These are phyloP conservation scores for Metalampra italica DNA, from an alignment of 2,888 invertebrate genomes.

Conservation along the genomic window DNA sequence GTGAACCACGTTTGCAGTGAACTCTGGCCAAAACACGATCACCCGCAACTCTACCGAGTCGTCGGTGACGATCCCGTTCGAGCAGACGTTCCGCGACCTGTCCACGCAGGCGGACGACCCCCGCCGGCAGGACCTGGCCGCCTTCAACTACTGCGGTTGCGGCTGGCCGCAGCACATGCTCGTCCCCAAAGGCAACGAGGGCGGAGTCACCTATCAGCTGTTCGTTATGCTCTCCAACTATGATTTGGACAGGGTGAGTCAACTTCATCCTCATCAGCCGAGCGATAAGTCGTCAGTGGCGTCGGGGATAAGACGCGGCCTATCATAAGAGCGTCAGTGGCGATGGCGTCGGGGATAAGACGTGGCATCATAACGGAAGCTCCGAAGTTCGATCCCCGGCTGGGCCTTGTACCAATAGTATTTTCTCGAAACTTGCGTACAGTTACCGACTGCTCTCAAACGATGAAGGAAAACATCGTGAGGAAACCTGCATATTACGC, in stretches of 20 bases:
- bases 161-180: constrained; percentile 81
- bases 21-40: constrained; percentile 76
- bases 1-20: constrained; percentile 56
- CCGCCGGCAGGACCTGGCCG: constrained; percentile 31
- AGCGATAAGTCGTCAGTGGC: too few relatives aligned
- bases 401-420: too few relatives aligned
- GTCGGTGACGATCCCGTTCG: constrained; percentile 77
- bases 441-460: too few relatives aligned
- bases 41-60: constrained; percentile 79
- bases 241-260: constrained; percentile 58
- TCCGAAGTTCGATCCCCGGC: too few relatives aligned
- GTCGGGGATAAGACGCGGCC: too few relatives aligned
- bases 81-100: constrained; percentile 78
- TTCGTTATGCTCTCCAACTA: constrained; percentile 74
- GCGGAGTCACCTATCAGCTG: constrained; percentile 54
- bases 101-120: constrained; percentile 43
- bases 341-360: too few relatives aligned
- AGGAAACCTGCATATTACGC: too few relatives aligned
- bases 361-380: too few relatives aligned
- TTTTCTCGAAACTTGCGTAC: too few relatives aligned
- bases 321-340: too few relatives aligned
- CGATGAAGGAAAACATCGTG: too few relatives aligned
- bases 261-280: too few relatives aligned
- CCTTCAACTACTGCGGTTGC: constrained; percentile 81
- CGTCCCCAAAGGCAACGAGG: constrained; percentile 70